Conservation (phyloP, 2,888 invertebrate species). For the Leptinotarsa rubiginosa region DNA sequence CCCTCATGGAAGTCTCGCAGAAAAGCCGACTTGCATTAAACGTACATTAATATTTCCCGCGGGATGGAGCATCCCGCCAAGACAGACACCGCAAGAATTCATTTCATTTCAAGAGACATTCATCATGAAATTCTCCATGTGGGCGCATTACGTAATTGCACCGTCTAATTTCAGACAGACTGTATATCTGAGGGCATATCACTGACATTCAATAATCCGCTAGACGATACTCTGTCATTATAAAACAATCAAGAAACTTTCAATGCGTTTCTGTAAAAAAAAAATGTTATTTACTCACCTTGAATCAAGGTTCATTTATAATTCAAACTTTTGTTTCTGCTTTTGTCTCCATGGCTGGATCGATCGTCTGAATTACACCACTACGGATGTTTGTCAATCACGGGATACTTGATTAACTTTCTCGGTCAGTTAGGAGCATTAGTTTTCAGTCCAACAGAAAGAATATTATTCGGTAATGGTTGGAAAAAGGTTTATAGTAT, state of each 20-base stretch:
- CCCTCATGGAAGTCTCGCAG: no score
- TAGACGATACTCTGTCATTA: background rate
- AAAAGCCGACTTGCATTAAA: no score
- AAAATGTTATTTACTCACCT: background rate
- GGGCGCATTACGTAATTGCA: background rate
- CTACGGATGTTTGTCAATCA: background rate
- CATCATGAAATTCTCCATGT: slow-evolving; percentile 5
- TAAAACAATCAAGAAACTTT: background rate
- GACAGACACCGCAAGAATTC: background rate
- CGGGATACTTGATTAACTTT: background rate
- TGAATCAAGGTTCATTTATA: background rate
- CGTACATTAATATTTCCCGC: background rate
- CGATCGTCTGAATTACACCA: background rate
- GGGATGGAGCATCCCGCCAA: background rate
- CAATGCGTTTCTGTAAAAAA: background rate
- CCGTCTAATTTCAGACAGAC: background rate
- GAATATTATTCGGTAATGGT: no score
- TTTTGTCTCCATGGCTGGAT: background rate
- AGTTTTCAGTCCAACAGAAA: background rate
- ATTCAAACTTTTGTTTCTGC: background rate
- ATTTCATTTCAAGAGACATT: background rate
- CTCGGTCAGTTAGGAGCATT: no score
- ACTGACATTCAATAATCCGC: background rate
- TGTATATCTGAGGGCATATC: background rate
- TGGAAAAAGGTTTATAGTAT: no score